phyloP scores from a whole-genome alignment of 1,140 invertebrate genomes.

The Ceratosolen fusciceps region DNA sequence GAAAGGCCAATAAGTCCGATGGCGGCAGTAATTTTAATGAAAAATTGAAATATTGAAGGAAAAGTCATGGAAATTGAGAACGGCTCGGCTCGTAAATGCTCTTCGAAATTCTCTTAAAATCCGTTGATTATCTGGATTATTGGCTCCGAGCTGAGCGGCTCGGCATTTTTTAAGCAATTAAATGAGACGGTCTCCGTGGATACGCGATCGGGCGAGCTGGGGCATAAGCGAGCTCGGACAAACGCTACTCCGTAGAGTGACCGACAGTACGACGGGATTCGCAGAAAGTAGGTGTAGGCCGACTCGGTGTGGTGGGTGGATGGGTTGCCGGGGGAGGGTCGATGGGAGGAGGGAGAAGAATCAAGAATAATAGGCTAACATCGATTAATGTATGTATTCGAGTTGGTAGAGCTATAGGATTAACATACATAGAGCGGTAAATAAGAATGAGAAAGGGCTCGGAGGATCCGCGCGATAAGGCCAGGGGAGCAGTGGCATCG shows the following conservation, averaged over 20 bases:
- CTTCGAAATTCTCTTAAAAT: background rate
- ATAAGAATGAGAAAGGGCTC: background rate
- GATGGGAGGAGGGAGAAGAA: background rate
- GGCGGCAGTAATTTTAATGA: no score
- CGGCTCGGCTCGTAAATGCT: background rate
- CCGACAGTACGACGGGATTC: no score
- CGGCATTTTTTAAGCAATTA: no score
- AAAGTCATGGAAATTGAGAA: background rate
- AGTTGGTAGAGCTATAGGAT: background rate
- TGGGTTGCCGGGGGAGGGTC: no score
- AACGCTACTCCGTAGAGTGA: no score
- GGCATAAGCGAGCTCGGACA: no score
- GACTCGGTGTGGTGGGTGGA: background rate
- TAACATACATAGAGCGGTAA: constrained; percentile 28
- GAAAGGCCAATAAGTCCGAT: background rate
- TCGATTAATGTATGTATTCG: background rate
- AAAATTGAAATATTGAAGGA: no score
- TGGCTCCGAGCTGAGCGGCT: no score
- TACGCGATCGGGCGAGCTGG: no score
- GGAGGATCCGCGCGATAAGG: background rate
- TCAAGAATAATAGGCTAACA: constrained; percentile 18
- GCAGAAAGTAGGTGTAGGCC: background rate
- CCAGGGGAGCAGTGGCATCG: background rate
- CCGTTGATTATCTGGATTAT: no score
- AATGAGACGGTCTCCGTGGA: no score